These are phyloP conservation scores for Eolophus roseicapilla DNA, from an alignment of 2,113 vertebrate species.

Conservation along the genomic window DNA sequence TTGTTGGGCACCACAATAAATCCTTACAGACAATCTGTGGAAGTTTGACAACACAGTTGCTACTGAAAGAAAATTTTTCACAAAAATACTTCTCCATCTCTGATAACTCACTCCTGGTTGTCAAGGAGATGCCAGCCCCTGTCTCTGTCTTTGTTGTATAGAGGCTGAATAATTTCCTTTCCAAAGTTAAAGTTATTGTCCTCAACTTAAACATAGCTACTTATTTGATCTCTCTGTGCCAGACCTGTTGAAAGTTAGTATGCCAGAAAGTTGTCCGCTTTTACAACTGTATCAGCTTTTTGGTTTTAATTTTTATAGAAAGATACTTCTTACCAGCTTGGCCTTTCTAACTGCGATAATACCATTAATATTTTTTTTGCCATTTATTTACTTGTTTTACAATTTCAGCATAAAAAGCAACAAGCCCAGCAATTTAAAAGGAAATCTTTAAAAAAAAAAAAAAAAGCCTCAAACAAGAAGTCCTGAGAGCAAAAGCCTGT, in stretches of 20 bases:
- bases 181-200: neutral
- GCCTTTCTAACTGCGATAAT: neutral
- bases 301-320: neutral
- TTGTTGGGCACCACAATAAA: neutral
- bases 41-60: neutral
- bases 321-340: neutral
- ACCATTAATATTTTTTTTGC: neutral
- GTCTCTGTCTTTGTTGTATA: neutral
- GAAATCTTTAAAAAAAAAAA: too few species aligned
- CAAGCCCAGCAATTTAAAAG: neutral
- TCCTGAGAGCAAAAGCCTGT: neutral
- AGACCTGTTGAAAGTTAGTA: neutral
- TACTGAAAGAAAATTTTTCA: neutral
- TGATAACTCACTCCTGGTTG: neutral
- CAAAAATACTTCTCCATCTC: neutral
- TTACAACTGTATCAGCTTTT: neutral
- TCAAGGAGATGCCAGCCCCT: neutral
- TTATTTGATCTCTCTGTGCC: neutral
- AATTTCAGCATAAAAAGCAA: neutral
- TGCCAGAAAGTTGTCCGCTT: neutral
- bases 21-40: neutral
- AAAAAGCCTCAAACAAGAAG: rapidly evolving
- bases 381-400: neutral
- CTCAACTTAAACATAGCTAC: neutral
- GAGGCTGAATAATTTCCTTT: neutral